These are phyloP conservation scores for Erannis defoliaria DNA, from an alignment of 2,888 invertebrate genomes.

Conservation along the genomic window DNA sequence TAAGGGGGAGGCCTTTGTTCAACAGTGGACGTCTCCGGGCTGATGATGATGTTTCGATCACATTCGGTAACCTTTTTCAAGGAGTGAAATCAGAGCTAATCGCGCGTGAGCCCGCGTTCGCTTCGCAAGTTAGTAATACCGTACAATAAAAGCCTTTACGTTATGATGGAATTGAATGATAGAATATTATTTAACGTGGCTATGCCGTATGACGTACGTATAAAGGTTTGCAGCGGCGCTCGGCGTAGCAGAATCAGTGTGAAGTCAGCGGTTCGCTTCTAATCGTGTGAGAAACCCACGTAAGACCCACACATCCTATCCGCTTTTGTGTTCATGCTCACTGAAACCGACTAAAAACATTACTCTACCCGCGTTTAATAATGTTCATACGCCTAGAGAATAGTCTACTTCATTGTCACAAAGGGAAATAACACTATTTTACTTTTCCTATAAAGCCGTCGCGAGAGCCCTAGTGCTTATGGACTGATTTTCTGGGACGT, in stretches of 20 bases:
- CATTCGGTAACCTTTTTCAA: too few species aligned
- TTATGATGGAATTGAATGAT: too few species aligned
- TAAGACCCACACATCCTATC: constrained; percentile 49
- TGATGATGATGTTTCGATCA: too few species aligned
- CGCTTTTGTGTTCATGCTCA: constrained; percentile 47
- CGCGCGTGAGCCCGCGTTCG: too few species aligned
- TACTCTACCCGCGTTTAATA: constrained; percentile 50
- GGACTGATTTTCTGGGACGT: constrained; percentile 59
- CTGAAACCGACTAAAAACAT: constrained; percentile 52
- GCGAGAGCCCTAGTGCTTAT: constrained; percentile 57
- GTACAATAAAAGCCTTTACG: too few species aligned
- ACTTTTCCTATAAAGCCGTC: constrained; percentile 49
- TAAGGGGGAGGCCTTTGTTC: too few species aligned
- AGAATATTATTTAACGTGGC: constrained; percentile 10
- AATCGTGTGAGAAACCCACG: constrained; percentile 56
- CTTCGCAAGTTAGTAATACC: too few species aligned
- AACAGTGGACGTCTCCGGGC: too few species aligned
- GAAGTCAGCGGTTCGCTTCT: constrained; percentile 54
- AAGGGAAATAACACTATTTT: constrained; percentile 54
- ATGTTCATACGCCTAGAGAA: constrained; percentile 52
- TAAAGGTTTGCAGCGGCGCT: constrained; percentile 32
- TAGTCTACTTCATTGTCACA: constrained; percentile 42
- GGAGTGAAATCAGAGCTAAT: too few species aligned
- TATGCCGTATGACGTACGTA: constrained; percentile 6
- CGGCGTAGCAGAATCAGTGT: constrained; percentile 52